phyloP scores from a whole-genome alignment of 2,888 invertebrate species.

The Eucera pruinosa region DNA sequence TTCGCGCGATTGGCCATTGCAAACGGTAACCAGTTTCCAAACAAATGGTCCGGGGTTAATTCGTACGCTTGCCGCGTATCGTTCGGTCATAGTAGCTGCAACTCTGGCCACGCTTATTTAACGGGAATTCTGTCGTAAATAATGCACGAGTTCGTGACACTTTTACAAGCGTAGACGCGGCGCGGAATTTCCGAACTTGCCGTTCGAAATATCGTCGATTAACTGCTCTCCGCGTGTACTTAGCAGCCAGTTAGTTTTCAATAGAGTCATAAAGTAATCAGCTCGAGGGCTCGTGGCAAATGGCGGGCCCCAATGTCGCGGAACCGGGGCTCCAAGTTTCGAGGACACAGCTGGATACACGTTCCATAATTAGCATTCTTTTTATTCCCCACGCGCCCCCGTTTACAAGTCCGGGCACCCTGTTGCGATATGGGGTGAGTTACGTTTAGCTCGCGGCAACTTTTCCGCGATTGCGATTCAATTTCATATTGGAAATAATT shows the following conservation, averaged over 20 bases:
- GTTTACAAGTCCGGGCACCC: background rate
- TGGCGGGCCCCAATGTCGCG: conserved; percentile 48
- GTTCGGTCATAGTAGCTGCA: conserved; percentile 25
- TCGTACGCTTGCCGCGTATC: conserved; percentile 40
- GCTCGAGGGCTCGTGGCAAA: conserved; percentile 40
- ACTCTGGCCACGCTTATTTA: conserved; percentile 48
- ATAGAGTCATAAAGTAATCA: conserved; percentile 59
- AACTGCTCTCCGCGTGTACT: conserved; percentile 59
- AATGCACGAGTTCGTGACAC: conserved; percentile 63
- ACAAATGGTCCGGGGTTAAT: conserved; percentile 33
- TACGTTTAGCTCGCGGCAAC: conserved; percentile 12
- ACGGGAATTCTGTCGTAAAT: conserved; percentile 65
- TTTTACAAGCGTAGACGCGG: conserved; percentile 52
- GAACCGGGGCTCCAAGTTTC: conserved; percentile 52
- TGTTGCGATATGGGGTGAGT: background rate
- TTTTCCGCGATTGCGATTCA: conserved; percentile 23
- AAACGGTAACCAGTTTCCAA: conserved; percentile 5
- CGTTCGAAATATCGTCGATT: conserved; percentile 63
- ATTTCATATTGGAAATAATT: conserved; percentile 4
- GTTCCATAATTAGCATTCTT: conserved; percentile 61
- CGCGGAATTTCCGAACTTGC: conserved; percentile 62
- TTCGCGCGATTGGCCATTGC: background rate
- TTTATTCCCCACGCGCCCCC: conserved; percentile 29
- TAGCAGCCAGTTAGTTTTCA: conserved; percentile 56
- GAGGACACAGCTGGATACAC: conserved; percentile 56